These are phyloP conservation scores for Spondyliosoma cantharus DNA, from an alignment of 2,797 vertebrate species.

Conservation along the genomic window DNA sequence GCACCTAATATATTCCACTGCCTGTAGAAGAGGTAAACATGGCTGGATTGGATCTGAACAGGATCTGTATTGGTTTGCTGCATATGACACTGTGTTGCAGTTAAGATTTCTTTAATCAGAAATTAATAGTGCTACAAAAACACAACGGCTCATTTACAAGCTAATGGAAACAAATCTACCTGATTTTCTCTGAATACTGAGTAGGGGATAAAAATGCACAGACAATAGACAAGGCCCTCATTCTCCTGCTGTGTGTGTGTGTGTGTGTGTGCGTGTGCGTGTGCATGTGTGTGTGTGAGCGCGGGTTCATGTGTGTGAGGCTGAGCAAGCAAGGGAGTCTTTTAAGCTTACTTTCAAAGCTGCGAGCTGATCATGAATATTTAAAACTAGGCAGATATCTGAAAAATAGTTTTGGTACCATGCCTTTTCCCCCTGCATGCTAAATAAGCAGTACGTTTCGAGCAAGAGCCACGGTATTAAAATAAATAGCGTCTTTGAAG, in stretches of 20 bases:
- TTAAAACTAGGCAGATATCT: conserved; percentile 70
- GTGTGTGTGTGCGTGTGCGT: not conserved
- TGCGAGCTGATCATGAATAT: conserved; percentile 77
- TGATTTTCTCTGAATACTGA: conserved; percentile 69
- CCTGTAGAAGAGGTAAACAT: conserved; percentile 55
- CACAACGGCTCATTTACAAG: conserved; percentile 74
- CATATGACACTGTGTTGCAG: conserved; percentile 51
- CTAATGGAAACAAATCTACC: conserved; percentile 64
- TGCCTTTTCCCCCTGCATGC: conserved; percentile 33
- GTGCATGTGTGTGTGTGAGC: not conserved
- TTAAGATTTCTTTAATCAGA: conserved; percentile 72
- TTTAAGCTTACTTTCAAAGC: conserved; percentile 74
- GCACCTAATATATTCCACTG: conserved; percentile 37
- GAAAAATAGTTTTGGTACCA: conserved; percentile 58
- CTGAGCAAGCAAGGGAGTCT: conserved; percentile 51
- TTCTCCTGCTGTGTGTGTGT: conserved; percentile 11
- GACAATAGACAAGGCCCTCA: conserved; percentile 27
- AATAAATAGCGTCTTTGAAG: conserved; percentile 71
- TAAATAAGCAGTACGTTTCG: conserved; percentile 65
- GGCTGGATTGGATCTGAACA: conserved; percentile 66
- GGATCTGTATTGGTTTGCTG: conserved; percentile 58
- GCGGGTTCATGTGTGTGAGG: not conserved
- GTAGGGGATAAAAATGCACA: conserved; percentile 37
- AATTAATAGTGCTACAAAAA: conserved; percentile 66
- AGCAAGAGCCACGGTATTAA: conserved; percentile 33